These are phyloP conservation scores for Lucilia sericata DNA, from an alignment of 1,140 invertebrate species.

Conservation along the genomic window DNA sequence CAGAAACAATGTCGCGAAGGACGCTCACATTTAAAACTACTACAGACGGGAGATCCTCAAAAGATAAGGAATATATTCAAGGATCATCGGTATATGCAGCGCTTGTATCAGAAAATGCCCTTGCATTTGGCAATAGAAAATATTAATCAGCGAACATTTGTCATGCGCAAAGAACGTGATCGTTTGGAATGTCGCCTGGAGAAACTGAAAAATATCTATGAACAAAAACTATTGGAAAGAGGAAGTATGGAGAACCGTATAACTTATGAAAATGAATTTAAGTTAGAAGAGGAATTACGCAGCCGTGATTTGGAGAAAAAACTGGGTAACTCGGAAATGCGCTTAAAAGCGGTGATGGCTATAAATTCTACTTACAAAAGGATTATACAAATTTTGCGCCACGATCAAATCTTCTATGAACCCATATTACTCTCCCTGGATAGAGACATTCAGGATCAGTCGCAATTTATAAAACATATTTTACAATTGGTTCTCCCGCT, in stretches of 20 bases:
- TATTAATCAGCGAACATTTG: constrained; percentile 65
- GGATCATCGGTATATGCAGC: constrained; percentile 61
- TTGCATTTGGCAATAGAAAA: constrained; percentile 61
- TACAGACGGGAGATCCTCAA: constrained; percentile 31
- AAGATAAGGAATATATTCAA: constrained; percentile 59
- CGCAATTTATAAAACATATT: constrained; percentile 63
- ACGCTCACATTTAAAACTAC: constrained; percentile 55
- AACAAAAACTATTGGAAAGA: constrained; percentile 45
- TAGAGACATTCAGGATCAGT: constrained; percentile 62
- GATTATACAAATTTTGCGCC: constrained; percentile 60
- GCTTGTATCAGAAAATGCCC: constrained; percentile 63
- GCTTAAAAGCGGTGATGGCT: constrained; percentile 62
- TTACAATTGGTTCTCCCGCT: constrained; percentile 60
- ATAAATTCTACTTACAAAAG: constrained; percentile 63
- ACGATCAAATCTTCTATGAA: constrained; percentile 66
- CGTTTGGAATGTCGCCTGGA: constrained; percentile 56
- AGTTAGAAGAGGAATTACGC: constrained; percentile 58
- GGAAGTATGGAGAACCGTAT: constrained; percentile 60
- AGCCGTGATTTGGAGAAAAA: constrained; percentile 56
- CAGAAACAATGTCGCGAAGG: constrained; percentile 62
- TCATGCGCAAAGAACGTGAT: constrained; percentile 63
- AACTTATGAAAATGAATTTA: constrained; percentile 61
- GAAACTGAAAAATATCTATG: constrained; percentile 51
- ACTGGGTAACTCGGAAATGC: constrained; percentile 62
- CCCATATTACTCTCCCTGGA: constrained; percentile 61